Evolutionary conservation across 2,888 invertebrate genomes (phyloP), one percentile per base, ranked within the genome.

Genomic region (Eilema griseolum): DNA sequence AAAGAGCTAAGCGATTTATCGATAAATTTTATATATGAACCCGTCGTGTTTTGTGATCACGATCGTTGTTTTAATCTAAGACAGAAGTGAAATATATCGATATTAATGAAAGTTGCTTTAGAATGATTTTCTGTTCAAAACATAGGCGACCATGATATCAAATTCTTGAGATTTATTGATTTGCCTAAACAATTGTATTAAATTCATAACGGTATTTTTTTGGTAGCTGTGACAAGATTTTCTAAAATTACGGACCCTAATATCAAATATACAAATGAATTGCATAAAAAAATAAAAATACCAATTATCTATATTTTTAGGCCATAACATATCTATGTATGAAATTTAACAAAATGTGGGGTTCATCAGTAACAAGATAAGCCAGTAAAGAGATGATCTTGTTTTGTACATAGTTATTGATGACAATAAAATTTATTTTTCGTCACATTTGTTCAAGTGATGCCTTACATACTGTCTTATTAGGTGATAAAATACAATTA

Each of bases 11-110:
- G 86, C 88, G 90, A 93, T 93, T 90, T 92, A 93, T 93, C 90
- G 93, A 91, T 92, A 92, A 89, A 86, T 90, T 89, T 89, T 91
- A 90, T 88, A 84, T 91, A 89, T 89, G 87, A 91, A 89, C 85
- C 86, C 88, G 88, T 92, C 93, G 93, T 93, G 93, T 92, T 86
- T 89, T 85, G 80, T 86, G 93, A 92, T 93, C 93, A 93, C 94
- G 94, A 93, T 92, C 88, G 86, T 86, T 86, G 88, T 91, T 92
- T 90, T 89, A 84, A 85, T 80, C 78, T 84, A 80, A 85, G 82
- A 86, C 84, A 82, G 83, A 82, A 83, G 84, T 88, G 84, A 87
- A 86, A 88, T 88, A 88, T 88, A 86, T 88, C 73, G 85, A 83
- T 81, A 81, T 81, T 82, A 83, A 88, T 85, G 83, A 78, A 86